These are phyloP conservation scores for Xyliphius kryptos DNA, from an alignment of 2,113 vertebrate species.

Conservation along the genomic window DNA sequence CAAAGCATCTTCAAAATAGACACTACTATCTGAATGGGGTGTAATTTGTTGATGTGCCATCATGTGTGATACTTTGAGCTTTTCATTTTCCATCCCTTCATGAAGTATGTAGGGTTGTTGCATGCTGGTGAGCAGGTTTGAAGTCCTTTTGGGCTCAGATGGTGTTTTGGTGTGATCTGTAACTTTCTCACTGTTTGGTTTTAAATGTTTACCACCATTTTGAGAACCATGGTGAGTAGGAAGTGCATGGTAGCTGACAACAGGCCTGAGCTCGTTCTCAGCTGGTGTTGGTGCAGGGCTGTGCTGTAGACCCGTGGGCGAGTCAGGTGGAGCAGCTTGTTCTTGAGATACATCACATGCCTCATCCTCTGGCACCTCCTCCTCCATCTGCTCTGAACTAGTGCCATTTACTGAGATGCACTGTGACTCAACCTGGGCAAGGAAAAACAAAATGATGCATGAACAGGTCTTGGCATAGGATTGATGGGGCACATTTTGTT, in stretches of 20 bases:
- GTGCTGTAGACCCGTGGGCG: slow-evolving; percentile 40
- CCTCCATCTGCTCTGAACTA: slow-evolving; percentile 79
- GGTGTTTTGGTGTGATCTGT: slow-evolving; percentile 49
- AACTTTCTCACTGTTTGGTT: slow-evolving; percentile 54
- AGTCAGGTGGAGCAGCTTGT: slow-evolving; percentile 53
- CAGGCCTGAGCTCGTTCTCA: slow-evolving; percentile 61
- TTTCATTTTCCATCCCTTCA: slow-evolving; percentile 67
- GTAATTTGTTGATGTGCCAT: slow-evolving; percentile 58
- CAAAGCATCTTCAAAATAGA: slow-evolving; percentile 61
- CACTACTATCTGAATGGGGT: slow-evolving; percentile 52
- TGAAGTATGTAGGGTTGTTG: too few relatives aligned
- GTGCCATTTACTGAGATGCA: slow-evolving; percentile 78
- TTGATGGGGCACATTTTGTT: slow-evolving; percentile 23
- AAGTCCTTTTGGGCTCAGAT: slow-evolving; percentile 60
- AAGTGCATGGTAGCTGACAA: slow-evolving; percentile 61
- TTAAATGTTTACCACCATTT: slow-evolving; percentile 60
- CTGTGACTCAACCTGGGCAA: slow-evolving; percentile 62
- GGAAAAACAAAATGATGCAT: slow-evolving; percentile 36
- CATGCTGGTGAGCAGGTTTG: too few relatives aligned
- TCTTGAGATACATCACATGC: slow-evolving; percentile 66
- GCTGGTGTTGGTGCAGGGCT: slow-evolving; percentile 43
- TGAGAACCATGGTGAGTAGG: slow-evolving; percentile 57
- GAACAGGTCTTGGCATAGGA: slow-evolving; percentile 23
- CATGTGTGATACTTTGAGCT: slow-evolving; percentile 59
- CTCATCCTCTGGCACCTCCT: slow-evolving; percentile 66